Percentiles rank a stretch among this genome's conserved stretches.
Conservation (phyloP, 2,113 vertebrate genomes). For the rat (Rattus norvegicus) region GRCr8 NC_086022.1:150153001-150153500, state of each 20-base stretch:
- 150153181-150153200: not conserved
- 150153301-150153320: conserved; percentile 27
- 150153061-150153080: not conserved
- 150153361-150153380: conserved; percentile 23
- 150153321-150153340: conserved; percentile 29
- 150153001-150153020: not conserved
- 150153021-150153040: not conserved
- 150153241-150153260: not conserved
- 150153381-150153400: conserved; percentile 2
- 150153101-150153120: not conserved
- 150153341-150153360: conserved; percentile 3
- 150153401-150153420: not conserved
- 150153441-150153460: conserved; percentile 31
- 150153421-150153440: not conserved
- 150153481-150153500: not conserved
- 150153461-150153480: conserved; percentile 30
- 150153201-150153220: conserved; percentile 12
- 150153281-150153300: not conserved
- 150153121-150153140: conserved; percentile 3
- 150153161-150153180: not conserved
- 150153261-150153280: conserved; percentile 26
- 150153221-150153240: not conserved
- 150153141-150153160: not conserved
- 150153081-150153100: not conserved
- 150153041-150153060: not conserved